Evolutionary conservation across 2,797 vertebrate species (phyloP).

Genomic region (Acipenser ruthenus): DNA sequence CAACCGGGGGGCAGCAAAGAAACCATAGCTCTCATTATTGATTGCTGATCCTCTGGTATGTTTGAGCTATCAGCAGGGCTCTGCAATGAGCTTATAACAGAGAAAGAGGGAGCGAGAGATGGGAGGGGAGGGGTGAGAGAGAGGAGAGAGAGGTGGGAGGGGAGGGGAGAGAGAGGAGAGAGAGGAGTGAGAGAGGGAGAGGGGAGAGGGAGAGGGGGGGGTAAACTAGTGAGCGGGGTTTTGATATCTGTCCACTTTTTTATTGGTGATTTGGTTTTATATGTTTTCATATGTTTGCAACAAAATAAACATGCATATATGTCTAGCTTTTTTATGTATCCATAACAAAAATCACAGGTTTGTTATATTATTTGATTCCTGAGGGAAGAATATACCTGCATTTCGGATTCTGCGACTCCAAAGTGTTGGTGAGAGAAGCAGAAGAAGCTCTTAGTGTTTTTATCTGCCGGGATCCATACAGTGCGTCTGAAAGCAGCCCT

Average conservation of each 20-base stretch:
- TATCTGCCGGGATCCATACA: conserved; percentile 29
- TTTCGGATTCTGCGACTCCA: conserved; percentile 12
- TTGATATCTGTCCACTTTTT: too few species aligned
- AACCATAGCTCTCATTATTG: conserved; percentile 57
- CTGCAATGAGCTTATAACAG: conserved; percentile 37
- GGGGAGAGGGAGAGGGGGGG: neutral
- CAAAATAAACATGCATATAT: too few species aligned
- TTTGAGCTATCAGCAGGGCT: conserved; percentile 52
- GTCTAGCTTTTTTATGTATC: too few species aligned
- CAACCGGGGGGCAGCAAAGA: conserved; percentile 29
- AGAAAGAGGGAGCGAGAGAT: conserved; percentile 19
- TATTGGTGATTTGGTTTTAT: too few species aligned
- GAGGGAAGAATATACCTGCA: too few species aligned
- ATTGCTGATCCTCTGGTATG: conserved; percentile 61
- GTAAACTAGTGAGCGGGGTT: neutral
- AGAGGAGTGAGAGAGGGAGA: neutral
- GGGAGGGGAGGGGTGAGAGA: too few species aligned
- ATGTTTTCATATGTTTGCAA: too few species aligned
- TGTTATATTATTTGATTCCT: too few species aligned
- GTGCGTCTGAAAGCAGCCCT: conserved; percentile 38
- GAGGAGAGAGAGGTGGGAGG: neutral
- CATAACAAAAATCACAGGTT: too few species aligned
- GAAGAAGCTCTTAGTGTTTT: conserved; percentile 35
- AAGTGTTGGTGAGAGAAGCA: conserved; percentile 28
- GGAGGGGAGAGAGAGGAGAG: neutral